A percentile compares a stretch with the other conserved stretches of the same genome.
These are phyloP conservation scores for Silurus meridionalis DNA, from an alignment of 2,113 vertebrate genomes.

Conservation along the genomic window DNA sequence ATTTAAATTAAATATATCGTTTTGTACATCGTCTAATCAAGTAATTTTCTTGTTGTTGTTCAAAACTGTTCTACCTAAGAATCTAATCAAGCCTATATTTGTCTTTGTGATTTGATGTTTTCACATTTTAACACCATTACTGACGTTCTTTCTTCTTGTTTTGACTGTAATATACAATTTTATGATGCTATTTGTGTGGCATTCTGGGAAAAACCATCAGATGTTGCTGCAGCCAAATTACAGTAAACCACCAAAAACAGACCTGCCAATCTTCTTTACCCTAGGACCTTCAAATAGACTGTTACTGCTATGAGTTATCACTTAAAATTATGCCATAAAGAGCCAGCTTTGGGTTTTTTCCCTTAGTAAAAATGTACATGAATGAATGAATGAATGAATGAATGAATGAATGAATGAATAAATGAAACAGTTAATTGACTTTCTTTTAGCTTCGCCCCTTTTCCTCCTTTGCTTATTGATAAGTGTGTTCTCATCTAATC, in stretches of 20 bases:
- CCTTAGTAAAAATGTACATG: too few relatives aligned
- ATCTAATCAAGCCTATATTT: background rate
- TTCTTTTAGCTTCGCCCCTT: background rate
- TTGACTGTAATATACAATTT: background rate
- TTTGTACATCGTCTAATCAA: background rate
- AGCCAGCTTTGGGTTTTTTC: background rate
- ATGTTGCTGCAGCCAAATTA: background rate
- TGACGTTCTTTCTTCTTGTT: background rate
- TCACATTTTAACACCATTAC: background rate
- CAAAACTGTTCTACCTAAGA: background rate
- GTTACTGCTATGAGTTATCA: background rate
- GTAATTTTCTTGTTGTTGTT: background rate
- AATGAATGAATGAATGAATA: too few relatives aligned
- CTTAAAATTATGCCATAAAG: background rate
- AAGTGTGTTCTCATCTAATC: background rate
- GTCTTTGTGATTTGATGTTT: constrained; percentile 17
- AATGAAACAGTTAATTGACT: too few relatives aligned
- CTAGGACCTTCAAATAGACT: background rate
- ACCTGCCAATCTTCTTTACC: background rate
- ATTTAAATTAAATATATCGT: background rate
- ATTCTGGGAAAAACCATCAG: constrained; percentile 9
- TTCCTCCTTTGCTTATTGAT: background rate
- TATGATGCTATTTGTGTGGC: constrained; percentile 3
- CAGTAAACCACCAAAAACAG: background rate
- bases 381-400: too few relatives aligned